A percentile compares a stretch with the other conserved stretches of the same genome.
Evolutionary conservation across 2,113 vertebrate genomes (phyloP).

Genomic region (Pseudonaja textilis): DNA sequence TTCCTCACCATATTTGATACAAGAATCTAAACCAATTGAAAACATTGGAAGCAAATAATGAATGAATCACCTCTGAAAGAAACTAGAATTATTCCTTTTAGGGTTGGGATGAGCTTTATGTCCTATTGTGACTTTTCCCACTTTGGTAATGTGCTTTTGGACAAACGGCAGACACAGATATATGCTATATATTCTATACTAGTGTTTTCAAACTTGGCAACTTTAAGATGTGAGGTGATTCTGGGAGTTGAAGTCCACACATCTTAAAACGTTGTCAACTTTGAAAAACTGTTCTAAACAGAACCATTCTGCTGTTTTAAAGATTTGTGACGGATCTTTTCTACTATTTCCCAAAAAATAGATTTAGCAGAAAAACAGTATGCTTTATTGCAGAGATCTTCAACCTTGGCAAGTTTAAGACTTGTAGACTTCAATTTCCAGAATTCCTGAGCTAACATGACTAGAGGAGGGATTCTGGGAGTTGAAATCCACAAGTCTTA

Average conservation of each 20-base stretch:
- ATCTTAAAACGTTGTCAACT: background rate
- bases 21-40: background rate
- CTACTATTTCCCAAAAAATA: background rate
- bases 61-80: background rate
- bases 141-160: background rate
- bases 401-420: too few relatives aligned
- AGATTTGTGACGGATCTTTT: background rate
- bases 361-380: background rate
- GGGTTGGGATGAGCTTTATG: background rate
- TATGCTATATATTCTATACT: background rate
- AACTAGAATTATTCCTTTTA: background rate
- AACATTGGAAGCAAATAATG: background rate
- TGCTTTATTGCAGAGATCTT: background rate
- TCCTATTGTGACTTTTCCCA: background rate
- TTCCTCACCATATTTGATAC: conserved; percentile 1
- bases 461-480: too few relatives aligned
- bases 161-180: background rate
- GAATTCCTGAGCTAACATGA: too few relatives aligned
- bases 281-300: background rate
- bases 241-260: background rate
- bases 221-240: background rate
- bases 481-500: too few relatives aligned
- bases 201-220: background rate
- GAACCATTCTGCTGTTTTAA: background rate
- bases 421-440: too few relatives aligned